Base-by-base conservation (phyloP, 2,888 invertebrate species). In the Idaea dimidiata region DNA sequence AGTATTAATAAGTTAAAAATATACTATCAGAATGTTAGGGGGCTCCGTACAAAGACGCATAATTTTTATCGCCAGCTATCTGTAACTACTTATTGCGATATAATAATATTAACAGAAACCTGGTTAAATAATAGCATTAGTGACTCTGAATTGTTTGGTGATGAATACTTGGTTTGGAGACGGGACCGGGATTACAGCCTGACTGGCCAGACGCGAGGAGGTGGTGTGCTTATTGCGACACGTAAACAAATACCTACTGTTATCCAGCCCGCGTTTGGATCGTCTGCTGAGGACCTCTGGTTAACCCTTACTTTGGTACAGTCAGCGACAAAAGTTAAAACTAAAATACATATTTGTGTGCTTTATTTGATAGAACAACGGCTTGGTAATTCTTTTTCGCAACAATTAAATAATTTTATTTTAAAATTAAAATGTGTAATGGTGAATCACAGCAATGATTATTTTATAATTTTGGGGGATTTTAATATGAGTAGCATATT, bases 281-380 rank as follows among this genome's bases (percentile, higher is more conserved):
- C 64, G 7, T 17, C 66, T 43, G 64, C 64, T 5, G 64, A 66
- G 17, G 66, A 64, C 16, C 54, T 66, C 0, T 64, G 66, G 66
- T 8, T 66, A 4, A 17, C 10, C 6, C 4, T 61, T 31, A 57
- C 16, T 1, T 10, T 61, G 2, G 60, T 33, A 8, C n/a, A 62
- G n/a, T 31, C 57, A 0, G 32, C 60, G 10, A 16, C 59, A 7
- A 57, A 60, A 10, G 17, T 7, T 1, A 56, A 6, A 17, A 24
- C 57, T 16, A 59, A 53, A 1, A 31, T 62, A 31, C n/a, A 62
- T 17, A 16, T 62, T 6, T 62, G 62, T 17, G 57, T 43, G 5
- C 16, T 62, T 7, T 62, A 62, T 54, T 17, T 62, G 31, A 59
- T 59, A 14, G 5, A 53, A 62, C 59, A 62, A 32, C 59, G 59